phyloP scores from a whole-genome alignment of 1,140 invertebrate species.

The Drosophila sturtevanti region DNA sequence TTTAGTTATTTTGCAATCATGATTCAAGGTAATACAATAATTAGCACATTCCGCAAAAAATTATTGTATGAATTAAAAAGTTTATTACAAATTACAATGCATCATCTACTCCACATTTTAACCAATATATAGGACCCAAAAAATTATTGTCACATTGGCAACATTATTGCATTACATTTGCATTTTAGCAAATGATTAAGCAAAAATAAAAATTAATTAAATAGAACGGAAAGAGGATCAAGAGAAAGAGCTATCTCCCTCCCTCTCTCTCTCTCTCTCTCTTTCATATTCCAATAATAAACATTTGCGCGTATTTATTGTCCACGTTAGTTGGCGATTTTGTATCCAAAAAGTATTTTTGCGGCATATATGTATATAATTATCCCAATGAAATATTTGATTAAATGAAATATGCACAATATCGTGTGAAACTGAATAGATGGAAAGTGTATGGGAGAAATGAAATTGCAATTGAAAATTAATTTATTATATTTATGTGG shows the following conservation, averaged over 20 bases:
- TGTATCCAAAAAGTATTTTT: slow-evolving; percentile 15
- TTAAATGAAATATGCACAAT: slow-evolving; percentile 35
- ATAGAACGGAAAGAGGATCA: slow-evolving; percentile 3
- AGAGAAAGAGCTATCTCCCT: background rate
- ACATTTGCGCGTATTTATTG: background rate
- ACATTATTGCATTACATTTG: slow-evolving; percentile 41
- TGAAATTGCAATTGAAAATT: slow-evolving; percentile 30
- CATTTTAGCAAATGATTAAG: slow-evolving; percentile 28
- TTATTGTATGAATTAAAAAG: slow-evolving; percentile 4
- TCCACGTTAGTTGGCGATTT: background rate
- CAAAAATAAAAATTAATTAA: slow-evolving; percentile 52
- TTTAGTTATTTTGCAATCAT: background rate
- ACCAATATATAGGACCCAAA: background rate
- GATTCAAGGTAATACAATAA: slow-evolving; percentile 1
- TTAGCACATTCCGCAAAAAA: slow-evolving; percentile 4
- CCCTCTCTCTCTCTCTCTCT: no score
- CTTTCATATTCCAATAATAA: background rate
- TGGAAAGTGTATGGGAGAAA: background rate
- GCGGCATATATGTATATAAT: slow-evolving; percentile 21
- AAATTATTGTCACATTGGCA: slow-evolving; percentile 29
- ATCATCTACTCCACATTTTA: background rate
- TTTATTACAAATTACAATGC: slow-evolving; percentile 18
- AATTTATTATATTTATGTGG: slow-evolving; percentile 39
- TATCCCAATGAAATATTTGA: slow-evolving; percentile 36
- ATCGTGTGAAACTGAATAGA: background rate